Evolutionary conservation across 2,888 invertebrate species (phyloP).

Genomic region (Callyntrura sp.): DNA sequence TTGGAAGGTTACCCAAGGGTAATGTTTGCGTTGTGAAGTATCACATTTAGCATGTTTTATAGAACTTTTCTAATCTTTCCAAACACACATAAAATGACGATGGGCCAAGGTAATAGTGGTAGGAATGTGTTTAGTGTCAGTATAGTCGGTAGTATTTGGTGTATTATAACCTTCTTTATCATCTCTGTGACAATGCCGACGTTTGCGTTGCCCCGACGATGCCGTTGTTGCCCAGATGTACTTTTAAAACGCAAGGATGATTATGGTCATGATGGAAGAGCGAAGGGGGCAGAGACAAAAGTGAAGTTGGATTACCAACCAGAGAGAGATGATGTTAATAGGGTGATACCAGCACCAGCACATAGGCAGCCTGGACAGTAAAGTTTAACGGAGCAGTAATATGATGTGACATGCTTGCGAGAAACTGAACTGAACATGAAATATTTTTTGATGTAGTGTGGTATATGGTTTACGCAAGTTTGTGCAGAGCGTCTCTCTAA

Average conservation of each 20-base stretch:
- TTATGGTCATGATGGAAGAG: too few species aligned
- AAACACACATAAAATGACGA: background rate
- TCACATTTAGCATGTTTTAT: background rate
- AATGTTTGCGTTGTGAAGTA: too few species aligned
- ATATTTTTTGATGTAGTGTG: conserved; percentile 2
- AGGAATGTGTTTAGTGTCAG: too few species aligned
- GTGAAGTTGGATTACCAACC: background rate
- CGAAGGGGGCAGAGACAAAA: background rate
- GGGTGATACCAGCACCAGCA: background rate
- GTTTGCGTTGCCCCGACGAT: background rate
- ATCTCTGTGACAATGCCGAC: background rate
- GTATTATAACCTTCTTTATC: too few species aligned
- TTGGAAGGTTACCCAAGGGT: background rate
- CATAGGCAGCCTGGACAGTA: too few species aligned
- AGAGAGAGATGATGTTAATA: background rate
- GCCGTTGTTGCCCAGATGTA: background rate
- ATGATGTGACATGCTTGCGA: background rate
- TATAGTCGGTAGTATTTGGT: too few species aligned
- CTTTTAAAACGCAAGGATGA: background rate
- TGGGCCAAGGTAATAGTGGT: too few species aligned
- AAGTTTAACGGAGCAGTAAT: too few species aligned
- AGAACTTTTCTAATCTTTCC: background rate
- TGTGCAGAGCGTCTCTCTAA: background rate
- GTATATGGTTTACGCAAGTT: background rate
- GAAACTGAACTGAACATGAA: background rate